phyloP scores from a whole-genome alignment of 2,113 vertebrate genomes.

The Rhodinocichla rosea region DNA sequence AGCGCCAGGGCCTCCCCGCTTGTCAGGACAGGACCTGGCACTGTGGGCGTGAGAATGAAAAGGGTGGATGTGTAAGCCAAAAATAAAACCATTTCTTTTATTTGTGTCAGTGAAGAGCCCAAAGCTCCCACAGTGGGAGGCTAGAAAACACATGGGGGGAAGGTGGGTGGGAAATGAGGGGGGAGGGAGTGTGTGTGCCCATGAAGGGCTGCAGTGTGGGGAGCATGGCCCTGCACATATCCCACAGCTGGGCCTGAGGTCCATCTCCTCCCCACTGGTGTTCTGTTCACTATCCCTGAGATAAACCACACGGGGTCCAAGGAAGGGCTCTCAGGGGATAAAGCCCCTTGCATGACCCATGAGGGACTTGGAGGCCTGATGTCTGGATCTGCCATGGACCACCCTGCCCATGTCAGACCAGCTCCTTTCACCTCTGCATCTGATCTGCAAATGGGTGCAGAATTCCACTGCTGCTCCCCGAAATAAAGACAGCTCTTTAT shows the following conservation, averaged over 20 bases:
- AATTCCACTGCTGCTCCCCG: not conserved
- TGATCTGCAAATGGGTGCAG: not conserved
- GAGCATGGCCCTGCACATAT: not conserved
- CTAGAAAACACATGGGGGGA: not conserved
- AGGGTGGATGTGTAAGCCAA: slow-evolving; percentile 7
- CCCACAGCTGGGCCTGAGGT: not conserved
- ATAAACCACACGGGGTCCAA: accelerated
- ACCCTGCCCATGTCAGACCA: not conserved
- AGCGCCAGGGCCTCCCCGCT: slow-evolving; percentile 33
- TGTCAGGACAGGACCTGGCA: slow-evolving; percentile 41
- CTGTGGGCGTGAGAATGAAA: not conserved
- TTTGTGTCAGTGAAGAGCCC: not conserved
- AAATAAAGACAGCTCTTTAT: not conserved
- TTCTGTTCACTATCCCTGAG: not conserved
- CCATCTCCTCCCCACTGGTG: not conserved
- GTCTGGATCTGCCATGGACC: not conserved
- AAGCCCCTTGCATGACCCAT: not conserved
- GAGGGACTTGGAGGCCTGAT: not conserved
- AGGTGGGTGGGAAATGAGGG: not conserved
- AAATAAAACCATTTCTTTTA: not conserved
- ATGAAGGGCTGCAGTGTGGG: not conserved
- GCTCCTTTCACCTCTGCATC: not conserved
- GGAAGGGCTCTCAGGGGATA: not conserved
- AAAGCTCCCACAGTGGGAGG: not conserved
- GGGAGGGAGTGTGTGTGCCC: not conserved